Evolutionary conservation across 1,140 invertebrate species (phyloP).

Genomic region (Catajapyx aquilonaris): DNA sequence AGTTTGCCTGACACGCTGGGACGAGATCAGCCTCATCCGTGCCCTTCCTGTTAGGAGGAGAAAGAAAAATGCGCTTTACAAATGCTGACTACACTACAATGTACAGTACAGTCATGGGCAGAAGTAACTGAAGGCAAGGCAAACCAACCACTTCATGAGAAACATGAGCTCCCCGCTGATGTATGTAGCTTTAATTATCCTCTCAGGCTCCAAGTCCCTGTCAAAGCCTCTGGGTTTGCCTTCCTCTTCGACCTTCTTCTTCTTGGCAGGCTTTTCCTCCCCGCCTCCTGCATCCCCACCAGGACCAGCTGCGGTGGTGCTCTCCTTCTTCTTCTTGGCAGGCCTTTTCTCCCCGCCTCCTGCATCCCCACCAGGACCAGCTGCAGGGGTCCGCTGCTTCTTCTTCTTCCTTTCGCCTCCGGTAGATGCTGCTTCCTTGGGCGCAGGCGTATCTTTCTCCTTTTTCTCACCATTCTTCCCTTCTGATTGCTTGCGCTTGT

Average conservation of each 20-base stretch:
- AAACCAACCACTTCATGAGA: slow-evolving; percentile 95
- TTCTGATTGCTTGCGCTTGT: slow-evolving; percentile 50
- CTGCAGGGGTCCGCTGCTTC: slow-evolving; percentile 13
- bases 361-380: too few relatives aligned
- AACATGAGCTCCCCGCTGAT: slow-evolving; percentile 89
- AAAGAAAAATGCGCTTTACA: slow-evolving; percentile 7
- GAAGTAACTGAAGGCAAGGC: too few relatives aligned
- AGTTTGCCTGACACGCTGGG: slow-evolving; percentile 3
- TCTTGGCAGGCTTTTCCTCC: slow-evolving; percentile 9
- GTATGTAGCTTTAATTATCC: slow-evolving; percentile 88
- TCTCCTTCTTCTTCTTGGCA: slow-evolving; percentile 13
- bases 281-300: too few relatives aligned
- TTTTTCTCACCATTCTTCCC: slow-evolving; percentile 19
- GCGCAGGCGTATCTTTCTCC: slow-evolving; percentile 4
- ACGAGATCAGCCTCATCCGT: too few relatives aligned
- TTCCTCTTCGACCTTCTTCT: slow-evolving; percentile 22
- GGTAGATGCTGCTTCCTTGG: too few relatives aligned
- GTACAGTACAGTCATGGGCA: too few relatives aligned
- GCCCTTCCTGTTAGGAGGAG: too few relatives aligned
- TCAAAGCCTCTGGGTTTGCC: slow-evolving; percentile 61
- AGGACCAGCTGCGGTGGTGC: too few relatives aligned
- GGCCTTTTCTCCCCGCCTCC: slow-evolving; percentile 9
- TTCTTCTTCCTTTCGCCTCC: slow-evolving; percentile 10
- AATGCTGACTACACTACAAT: too few relatives aligned
- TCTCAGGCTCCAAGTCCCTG: slow-evolving; percentile 70